Conservation (phyloP, 2,113 vertebrate genomes). For the Rhegmatorhina hoffmannsi region DNA sequence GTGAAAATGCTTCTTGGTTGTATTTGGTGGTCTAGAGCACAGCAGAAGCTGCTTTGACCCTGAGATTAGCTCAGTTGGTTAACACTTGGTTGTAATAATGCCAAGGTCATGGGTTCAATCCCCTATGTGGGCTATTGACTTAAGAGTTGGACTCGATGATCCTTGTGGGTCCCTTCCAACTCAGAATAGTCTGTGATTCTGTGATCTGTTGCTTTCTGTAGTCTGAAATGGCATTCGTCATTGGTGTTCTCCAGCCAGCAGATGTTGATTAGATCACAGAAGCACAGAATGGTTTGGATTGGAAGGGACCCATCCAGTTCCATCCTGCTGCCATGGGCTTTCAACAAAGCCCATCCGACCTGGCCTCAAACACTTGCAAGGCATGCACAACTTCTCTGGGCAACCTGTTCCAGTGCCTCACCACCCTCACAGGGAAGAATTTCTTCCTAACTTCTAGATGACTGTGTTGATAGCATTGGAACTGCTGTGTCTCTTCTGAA, state of each 20-base stretch:
- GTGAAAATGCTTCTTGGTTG: not conserved
- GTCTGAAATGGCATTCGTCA: not conserved
- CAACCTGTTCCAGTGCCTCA: not conserved
- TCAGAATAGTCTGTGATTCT: no score
- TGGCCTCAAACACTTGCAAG: not conserved
- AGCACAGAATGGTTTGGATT: not conserved
- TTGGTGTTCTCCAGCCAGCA: not conserved
- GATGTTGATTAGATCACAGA: not conserved
- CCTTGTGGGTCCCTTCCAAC: no score
- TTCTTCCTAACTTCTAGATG: not conserved
- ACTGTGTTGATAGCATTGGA: not conserved
- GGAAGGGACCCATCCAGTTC: not conserved
- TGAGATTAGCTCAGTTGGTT: no score
- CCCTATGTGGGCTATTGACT: no score
- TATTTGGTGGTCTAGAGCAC: not conserved
- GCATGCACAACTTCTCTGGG: not conserved
- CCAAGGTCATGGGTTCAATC: no score
- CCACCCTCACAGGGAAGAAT: not conserved
- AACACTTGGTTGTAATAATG: no score
- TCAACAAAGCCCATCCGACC: rapidly evolving
- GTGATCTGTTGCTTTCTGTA: not conserved
- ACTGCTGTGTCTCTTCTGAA: not conserved
- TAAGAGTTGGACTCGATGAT: no score
- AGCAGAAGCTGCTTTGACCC: not conserved
- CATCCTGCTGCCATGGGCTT: not conserved